Percentiles rank a stretch among this genome's conserved stretches.
Conservation (phyloP, 35 echinoderm and acorn worm genomes). For the Apostichopus parvimensis region DNA sequence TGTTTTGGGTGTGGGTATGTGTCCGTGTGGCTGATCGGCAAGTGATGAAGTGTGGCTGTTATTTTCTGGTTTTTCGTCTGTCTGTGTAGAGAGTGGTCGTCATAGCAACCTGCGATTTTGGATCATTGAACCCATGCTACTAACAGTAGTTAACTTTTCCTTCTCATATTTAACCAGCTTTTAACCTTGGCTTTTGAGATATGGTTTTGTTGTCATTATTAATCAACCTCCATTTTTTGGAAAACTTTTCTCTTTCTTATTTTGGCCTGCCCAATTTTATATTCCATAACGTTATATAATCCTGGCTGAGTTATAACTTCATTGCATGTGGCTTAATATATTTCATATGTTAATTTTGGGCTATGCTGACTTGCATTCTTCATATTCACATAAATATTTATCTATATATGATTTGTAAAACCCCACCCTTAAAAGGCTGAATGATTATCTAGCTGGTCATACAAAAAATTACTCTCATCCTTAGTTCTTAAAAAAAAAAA, state of each 20-base stretch:
- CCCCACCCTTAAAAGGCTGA: no score
- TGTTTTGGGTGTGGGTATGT: slow-evolving; percentile 6
- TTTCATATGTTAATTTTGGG: background rate
- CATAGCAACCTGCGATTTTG: background rate
- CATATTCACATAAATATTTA: no score
- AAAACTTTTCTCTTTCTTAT: background rate
- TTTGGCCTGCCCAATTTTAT: background rate
- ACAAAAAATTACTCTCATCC: no score
- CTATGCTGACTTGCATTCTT: background rate
- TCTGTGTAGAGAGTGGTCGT: background rate
- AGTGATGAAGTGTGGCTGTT: background rate
- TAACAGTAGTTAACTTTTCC: background rate
- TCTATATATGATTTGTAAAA: no score
- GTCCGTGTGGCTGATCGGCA: slow-evolving; percentile 22
- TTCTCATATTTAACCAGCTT: background rate
- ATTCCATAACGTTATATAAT: background rate
- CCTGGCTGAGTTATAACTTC: slow-evolving; percentile 1
- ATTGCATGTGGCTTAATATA: slow-evolving; percentile 19
- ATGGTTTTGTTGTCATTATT: background rate
- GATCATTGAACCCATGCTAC: background rate
- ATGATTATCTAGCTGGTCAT: no score
- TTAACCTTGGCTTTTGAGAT: background rate
- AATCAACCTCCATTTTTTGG: no score
- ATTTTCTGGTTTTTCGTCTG: background rate
- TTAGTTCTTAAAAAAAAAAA: no score